Evolutionary conservation across 2,888 invertebrate species (phyloP).

Genomic region (Eupelmus urozonus): DNA sequence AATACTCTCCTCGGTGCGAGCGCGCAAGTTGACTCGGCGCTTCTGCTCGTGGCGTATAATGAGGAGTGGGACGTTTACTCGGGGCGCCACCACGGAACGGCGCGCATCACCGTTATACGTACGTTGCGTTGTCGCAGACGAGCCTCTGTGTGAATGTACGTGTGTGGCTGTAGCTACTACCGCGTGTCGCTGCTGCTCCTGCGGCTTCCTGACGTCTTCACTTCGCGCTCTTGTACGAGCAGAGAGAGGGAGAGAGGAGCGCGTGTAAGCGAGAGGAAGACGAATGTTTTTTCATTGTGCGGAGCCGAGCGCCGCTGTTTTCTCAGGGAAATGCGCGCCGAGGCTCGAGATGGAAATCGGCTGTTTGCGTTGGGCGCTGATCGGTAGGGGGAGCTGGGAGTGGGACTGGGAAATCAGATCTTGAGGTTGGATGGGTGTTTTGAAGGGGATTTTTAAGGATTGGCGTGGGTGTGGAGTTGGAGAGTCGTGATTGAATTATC

Average conservation of each 20-base stretch:
- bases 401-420: too few relatives aligned
- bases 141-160: not conserved
- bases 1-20: not conserved
- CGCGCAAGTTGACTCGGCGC: slow-evolving; percentile 27
- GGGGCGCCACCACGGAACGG: slow-evolving; percentile 75
- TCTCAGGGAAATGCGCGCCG: not conserved
- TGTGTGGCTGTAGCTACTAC: not conserved
- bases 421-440: too few relatives aligned
- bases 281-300: slow-evolving; percentile 38
- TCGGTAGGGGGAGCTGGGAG: too few relatives aligned
- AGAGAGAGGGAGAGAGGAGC: too few relatives aligned
- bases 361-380: not conserved
- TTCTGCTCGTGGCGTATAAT: slow-evolving; percentile 63
- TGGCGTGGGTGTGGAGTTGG: too few relatives aligned
- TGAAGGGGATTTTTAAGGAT: too few relatives aligned
- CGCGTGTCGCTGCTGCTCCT: not conserved
- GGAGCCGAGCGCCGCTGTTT: not conserved
- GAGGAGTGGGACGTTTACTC: slow-evolving; percentile 72
- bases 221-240: not conserved
- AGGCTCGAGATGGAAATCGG: not conserved
- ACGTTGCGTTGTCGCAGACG: slow-evolving; percentile 53
- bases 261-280: slow-evolving; percentile 9
- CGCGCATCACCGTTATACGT: slow-evolving; percentile 74
- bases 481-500: too few relatives aligned
- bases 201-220: slow-evolving; percentile 15